phyloP scores from a whole-genome alignment of 1,140 invertebrate species.

The Halictus rubicundus region DNA sequence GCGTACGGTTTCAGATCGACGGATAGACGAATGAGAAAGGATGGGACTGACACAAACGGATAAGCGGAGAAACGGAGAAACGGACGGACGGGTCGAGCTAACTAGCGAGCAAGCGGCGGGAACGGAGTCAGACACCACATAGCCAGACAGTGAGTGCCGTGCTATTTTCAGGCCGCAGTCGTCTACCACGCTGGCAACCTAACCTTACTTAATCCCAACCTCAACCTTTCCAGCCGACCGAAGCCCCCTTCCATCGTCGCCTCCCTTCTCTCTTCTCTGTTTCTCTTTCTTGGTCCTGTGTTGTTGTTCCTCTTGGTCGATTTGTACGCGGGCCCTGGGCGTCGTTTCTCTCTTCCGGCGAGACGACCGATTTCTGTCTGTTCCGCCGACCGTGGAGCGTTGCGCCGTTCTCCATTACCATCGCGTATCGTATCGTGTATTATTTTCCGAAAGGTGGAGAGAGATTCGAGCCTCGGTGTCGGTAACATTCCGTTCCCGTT shows the following conservation, averaged over 20 bases:
- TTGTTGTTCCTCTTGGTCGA: neutral
- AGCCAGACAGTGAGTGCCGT: slow-evolving; percentile 75
- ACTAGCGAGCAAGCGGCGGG: slow-evolving; percentile 37
- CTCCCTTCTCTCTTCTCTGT: neutral
- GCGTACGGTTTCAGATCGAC: slow-evolving; percentile 60
- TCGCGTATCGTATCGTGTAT: neutral
- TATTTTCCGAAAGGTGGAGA: neutral
- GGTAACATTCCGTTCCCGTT: too few relatives aligned
- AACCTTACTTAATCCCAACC: slow-evolving; percentile 62
- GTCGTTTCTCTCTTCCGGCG: slow-evolving; percentile 2
- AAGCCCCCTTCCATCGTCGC: slow-evolving; percentile 13
- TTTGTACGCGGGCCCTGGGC: neutral
- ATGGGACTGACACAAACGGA: slow-evolving; percentile 51
- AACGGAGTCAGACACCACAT: slow-evolving; percentile 70
- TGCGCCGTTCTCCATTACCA: neutral
- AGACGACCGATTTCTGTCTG: neutral
- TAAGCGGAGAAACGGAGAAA: slow-evolving; percentile 51
- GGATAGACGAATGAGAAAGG: slow-evolving; percentile 56
- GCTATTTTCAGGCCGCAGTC: slow-evolving; percentile 71
- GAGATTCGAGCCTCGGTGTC: neutral
- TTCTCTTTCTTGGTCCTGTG: neutral
- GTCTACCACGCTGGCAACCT: slow-evolving; percentile 52
- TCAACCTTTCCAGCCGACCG: slow-evolving; percentile 55
- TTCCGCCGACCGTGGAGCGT: neutral
- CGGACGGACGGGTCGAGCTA: neutral